Conservation (phyloP, 2,888 invertebrate species). For the Lithodes maja region DNA sequence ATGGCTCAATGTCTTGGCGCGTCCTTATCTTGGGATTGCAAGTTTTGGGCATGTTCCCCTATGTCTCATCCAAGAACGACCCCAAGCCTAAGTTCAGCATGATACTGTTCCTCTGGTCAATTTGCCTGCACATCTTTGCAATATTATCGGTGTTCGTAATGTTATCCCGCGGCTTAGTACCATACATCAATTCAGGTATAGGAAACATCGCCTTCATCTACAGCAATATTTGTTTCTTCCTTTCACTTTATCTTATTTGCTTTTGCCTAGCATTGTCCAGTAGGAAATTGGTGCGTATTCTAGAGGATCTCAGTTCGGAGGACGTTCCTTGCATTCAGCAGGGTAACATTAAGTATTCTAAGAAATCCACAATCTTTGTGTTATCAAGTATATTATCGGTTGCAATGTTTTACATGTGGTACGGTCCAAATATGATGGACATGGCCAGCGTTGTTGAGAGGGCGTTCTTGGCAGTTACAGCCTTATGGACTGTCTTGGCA, state of each 20-base stretch:
- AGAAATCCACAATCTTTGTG: no score
- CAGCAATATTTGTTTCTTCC: neutral
- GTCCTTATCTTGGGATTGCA: constrained; percentile 6
- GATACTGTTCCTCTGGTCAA: neutral
- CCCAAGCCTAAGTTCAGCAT: neutral
- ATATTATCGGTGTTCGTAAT: no score
- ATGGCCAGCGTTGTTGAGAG: no score
- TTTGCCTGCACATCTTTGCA: neutral
- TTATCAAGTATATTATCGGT: no score
- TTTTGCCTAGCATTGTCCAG: neutral
- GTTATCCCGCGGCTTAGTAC: no score
- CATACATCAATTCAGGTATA: neutral
- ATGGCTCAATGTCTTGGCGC: neutral
- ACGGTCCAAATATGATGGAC: no score
- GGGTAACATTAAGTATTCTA: no score
- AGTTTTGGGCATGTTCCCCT: constrained; percentile 12
- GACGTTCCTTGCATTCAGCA: neutral
- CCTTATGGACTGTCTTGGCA: no score
- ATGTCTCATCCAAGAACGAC: neutral
- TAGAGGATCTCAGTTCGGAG: neutral
- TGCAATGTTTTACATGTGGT: no score
- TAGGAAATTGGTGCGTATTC: neutral
- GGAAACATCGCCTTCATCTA: neutral
- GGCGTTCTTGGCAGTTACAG: no score
- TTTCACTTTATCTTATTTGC: neutral